Base-by-base conservation (phyloP, 1,140 invertebrate species). In the Drosophila sturtevanti region DNA sequence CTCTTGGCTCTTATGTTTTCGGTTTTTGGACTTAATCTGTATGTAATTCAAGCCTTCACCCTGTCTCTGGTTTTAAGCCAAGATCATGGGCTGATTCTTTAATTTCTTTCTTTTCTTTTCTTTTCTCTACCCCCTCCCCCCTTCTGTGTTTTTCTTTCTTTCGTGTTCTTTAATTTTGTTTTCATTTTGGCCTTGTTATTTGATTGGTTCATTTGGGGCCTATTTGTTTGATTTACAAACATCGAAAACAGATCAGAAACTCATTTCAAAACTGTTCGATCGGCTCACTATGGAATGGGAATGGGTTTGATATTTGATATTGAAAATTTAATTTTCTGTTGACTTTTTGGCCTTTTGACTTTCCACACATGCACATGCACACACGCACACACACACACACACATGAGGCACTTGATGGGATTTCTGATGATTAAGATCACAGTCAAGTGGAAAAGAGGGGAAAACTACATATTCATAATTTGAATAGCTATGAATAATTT, bases 31-130 rank as follows among this genome's bases (percentile, higher is more conserved):
- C 72, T 59, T 77, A 69, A 77, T 77, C 62, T 73, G 37, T 69
- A 56, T 77, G 74, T 77, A 77, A 77, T 73, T 77, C 65, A 77
- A 77, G 71, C 35, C 71, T 48, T 21, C 11, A 56, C 58, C 60
- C 48, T 58, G 63, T 44, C 62, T 72, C 16, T 18, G 9, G 10
- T n/a, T 18, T 48, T 21, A 48, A 48, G 41, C 16, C 68, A 72
- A 38, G 58, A 37, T 60, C 58, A 60, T 48, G 68, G 68, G 58
- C 51, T 63, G 27, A 18, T 77, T 44, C 66, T 62, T 77, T 61
- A 73, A 77, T 58, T 73, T 68, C 63, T 61, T 54, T 34, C 58
- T 51, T 55, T 70, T 44, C 9, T 5, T 61, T 54, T 34, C 58
- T 51, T 55, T 70, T 44, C 9, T 5, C n/a, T n/a, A n/a, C n/a